Evolutionary conservation across 2,797 vertebrate species (phyloP).

Genomic region (Acanthornis magna): DNA sequence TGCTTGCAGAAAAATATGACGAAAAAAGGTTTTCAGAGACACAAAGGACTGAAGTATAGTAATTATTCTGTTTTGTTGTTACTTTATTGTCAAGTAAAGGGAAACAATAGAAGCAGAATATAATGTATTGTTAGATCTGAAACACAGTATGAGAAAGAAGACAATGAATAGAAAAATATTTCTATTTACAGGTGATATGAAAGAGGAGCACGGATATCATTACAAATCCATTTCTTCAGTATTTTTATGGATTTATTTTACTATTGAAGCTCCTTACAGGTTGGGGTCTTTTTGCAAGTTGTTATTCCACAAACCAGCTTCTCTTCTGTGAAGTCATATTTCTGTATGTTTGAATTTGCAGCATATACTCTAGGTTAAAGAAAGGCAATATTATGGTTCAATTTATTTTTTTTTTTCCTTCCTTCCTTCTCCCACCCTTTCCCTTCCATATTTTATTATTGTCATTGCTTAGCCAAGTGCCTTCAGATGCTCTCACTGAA

Average conservation of each 20-base stretch:
- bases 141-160: not conserved
- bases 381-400: not conserved
- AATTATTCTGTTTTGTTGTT: not conserved
- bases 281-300: not conserved
- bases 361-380: not conserved
- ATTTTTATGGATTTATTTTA: not conserved
- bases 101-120: not conserved
- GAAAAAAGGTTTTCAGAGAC: not conserved
- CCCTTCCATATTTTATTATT: not conserved
- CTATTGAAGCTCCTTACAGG: accelerated
- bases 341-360: not conserved
- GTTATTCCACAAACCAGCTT: not conserved
- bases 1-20: not conserved
- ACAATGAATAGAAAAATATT: not conserved
- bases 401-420: not conserved
- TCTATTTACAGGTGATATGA: not conserved
- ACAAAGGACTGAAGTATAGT: not conserved
- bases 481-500: not conserved
- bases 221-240: not conserved
- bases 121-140: not conserved
- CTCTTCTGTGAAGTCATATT: not conserved
- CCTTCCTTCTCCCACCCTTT: not conserved
- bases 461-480: not conserved
- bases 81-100: not conserved
- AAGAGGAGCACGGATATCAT: not conserved